Conservation (phyloP, 2,888 invertebrate genomes). For the Nephrocerus scutellatus region DNA sequence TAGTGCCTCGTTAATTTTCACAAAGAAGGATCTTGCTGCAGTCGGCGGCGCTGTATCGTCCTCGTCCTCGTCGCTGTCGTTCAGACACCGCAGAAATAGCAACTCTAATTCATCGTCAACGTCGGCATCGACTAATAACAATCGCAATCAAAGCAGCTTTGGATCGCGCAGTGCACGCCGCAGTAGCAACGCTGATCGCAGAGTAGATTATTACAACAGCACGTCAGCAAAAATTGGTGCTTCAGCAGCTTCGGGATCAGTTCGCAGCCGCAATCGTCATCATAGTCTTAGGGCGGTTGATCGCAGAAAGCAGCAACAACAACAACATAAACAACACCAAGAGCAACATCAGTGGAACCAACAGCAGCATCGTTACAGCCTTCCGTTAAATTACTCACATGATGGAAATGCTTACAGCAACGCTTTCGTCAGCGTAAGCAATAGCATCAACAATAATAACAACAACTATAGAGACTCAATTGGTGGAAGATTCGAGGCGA, state of each 20-base stretch:
- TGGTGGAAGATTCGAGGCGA: conserved; percentile 20
- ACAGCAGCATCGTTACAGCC: conserved; percentile 40
- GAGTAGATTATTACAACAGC: conserved; percentile 11
- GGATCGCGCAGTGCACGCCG: conserved; percentile 12
- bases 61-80: conserved; percentile 4
- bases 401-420: conserved; percentile 1
- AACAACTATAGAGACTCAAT: conserved; percentile 19
- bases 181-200: conserved; percentile 13
- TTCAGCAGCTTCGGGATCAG: conserved; percentile 16
- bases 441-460: conserved; percentile 15
- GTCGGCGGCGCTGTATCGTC: conserved; percentile 11
- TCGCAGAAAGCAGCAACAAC: conserved; percentile 13
- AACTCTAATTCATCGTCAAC: conserved; percentile 1
- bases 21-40: conserved; percentile 36
- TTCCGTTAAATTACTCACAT: conserved; percentile 41
- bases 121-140: conserved; percentile 7
- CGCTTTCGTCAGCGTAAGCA: conserved; percentile 7
- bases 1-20: conserved; percentile 45
- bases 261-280: conserved; percentile 30
- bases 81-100: not conserved
- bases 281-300: conserved; percentile 22
- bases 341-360: conserved; percentile 23
- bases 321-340: conserved; percentile 14
- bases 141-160: conserved; percentile 11
- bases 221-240: conserved; percentile 4